phyloP scores from a whole-genome alignment of 2,113 vertebrate genomes.

The Spermophilus dauricus region DNA sequence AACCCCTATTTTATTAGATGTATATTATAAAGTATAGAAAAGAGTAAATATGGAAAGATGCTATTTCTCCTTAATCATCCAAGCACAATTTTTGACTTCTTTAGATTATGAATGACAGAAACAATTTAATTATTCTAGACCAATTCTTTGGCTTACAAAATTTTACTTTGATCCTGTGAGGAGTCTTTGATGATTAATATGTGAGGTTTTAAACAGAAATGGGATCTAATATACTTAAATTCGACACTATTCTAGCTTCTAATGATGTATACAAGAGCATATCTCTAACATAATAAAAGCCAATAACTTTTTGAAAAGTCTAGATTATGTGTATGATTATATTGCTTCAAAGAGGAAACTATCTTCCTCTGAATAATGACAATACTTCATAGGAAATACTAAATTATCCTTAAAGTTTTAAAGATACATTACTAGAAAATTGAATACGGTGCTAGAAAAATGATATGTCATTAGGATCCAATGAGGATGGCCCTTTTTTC shows the following conservation, averaged over 20 bases:
- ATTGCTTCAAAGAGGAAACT: slow-evolving; percentile 48
- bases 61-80: not conserved
- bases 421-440: slow-evolving; percentile 20
- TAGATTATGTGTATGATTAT: not conserved
- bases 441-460: slow-evolving; percentile 50
- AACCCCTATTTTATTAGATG: not conserved
- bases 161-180: slow-evolving; percentile 35
- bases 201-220: slow-evolving; percentile 20
- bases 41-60: slow-evolving; percentile 21
- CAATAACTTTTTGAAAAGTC: not conserved
- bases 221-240: slow-evolving; percentile 14
- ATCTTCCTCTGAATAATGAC: slow-evolving; percentile 19
- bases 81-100: not conserved
- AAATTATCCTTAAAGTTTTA: slow-evolving; percentile 39
- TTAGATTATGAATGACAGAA: not conserved
- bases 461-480: not conserved
- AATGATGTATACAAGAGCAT: not conserved
- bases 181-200: slow-evolving; percentile 9
- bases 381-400: not conserved
- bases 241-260: not conserved
- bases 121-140: slow-evolving; percentile 27
- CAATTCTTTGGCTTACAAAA: not conserved
- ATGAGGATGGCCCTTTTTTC: not conserved
- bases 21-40: not conserved
- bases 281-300: not conserved